A percentile compares a stretch with the other conserved stretches of the same genome.
phyloP scores from a whole-genome alignment of 1,140 invertebrate species.

The silkworm (Bombyx mori) region DNA sequence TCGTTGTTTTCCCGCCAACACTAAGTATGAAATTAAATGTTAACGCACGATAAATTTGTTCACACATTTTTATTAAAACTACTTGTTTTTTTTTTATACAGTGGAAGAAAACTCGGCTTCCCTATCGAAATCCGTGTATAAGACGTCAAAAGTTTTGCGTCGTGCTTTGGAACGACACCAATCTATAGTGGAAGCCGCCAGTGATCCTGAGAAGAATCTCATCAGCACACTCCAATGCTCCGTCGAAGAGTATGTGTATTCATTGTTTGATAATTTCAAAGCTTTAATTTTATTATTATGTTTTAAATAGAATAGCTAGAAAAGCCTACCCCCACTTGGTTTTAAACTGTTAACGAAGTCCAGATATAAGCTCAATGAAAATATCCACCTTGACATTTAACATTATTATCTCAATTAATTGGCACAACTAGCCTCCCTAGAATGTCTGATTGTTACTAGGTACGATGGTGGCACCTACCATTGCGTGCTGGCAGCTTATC shows the following conservation, averaged over 20 bases:
- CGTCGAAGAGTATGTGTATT: constrained; percentile 33
- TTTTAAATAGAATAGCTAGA: not conserved
- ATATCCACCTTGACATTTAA: too few relatives aligned
- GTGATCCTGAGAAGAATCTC: constrained; percentile 16
- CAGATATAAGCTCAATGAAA: too few relatives aligned
- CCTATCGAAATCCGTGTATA: constrained; percentile 24
- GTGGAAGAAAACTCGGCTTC: constrained; percentile 35
- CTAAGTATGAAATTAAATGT: not conserved
- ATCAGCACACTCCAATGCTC: constrained; percentile 20
- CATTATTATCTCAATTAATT: too few relatives aligned
- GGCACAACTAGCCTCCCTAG: too few relatives aligned
- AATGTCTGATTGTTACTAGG: too few relatives aligned
- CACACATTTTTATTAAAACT: not conserved
- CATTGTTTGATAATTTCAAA: constrained; percentile 2
- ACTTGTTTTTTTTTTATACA: constrained; percentile 14
- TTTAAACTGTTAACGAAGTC: too few relatives aligned
- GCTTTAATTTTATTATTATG: not conserved
- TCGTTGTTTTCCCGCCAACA: too few relatives aligned
- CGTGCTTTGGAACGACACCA: constrained; percentile 35
- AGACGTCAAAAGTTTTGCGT: constrained; percentile 25
- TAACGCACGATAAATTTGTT: not conserved
- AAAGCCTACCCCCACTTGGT: too few relatives aligned
- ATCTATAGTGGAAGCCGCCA: constrained; percentile 23
- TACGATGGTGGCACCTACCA: too few relatives aligned
- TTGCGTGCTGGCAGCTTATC: too few relatives aligned